phyloP scores from a whole-genome alignment of 2,113 vertebrate genomes.

The Myxocyprinus asiaticus region DNA sequence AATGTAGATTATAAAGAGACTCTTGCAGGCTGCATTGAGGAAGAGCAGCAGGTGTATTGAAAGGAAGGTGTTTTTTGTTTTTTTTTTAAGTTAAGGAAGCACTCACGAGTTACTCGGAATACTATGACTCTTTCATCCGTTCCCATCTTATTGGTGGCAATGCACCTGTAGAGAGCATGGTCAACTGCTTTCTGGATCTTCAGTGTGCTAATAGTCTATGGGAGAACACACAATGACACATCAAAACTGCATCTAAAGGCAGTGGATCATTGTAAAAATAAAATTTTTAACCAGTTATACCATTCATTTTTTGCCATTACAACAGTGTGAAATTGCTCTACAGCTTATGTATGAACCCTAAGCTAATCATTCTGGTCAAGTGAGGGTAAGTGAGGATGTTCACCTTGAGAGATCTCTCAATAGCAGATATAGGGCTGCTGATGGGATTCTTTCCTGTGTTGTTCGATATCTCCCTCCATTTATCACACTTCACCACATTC shows the following conservation, averaged over 20 bases:
- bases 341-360: no score
- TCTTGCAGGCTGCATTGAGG: no score
- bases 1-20: no score
- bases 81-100: not conserved
- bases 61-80: no score
- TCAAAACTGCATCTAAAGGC: not conserved
- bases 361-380: no score
- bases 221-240: constrained; percentile 8
- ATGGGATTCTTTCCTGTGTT: constrained; percentile 81
- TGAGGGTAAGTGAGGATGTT: not conserved
- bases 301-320: no score
- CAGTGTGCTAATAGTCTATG: constrained; percentile 86
- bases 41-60: no score
- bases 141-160: constrained; percentile 83
- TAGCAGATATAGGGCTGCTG: constrained; percentile 73
- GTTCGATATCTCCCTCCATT: constrained; percentile 85
- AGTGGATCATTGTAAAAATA: not conserved
- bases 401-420: constrained; percentile 75
- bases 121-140: constrained; percentile 85
- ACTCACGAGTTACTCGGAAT: constrained; percentile 94
- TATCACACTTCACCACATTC: constrained; percentile 55
- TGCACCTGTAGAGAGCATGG: constrained; percentile 87
- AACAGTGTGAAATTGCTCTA: no score
- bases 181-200: constrained; percentile 86
- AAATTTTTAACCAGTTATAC: no score